These are phyloP conservation scores for Drosophila varians DNA, from an alignment of 1,140 invertebrate genomes.

Conservation along the genomic window DNA sequence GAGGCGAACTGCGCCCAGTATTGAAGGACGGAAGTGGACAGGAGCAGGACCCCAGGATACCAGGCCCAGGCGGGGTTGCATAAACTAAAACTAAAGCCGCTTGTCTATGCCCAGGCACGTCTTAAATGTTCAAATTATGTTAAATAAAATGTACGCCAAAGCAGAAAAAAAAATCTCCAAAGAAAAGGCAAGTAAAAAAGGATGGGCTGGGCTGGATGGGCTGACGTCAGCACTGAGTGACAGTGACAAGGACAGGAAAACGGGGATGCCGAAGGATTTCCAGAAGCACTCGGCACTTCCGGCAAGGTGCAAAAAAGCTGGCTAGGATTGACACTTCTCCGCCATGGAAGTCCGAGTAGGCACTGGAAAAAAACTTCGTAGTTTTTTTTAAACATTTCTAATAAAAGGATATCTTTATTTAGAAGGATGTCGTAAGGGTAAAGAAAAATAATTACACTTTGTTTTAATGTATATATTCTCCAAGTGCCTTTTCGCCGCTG, in stretches of 20 bases:
- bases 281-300: constrained; percentile 57
- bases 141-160: constrained; percentile 76
- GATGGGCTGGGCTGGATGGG: constrained; percentile 6
- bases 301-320: constrained; percentile 73
- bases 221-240: constrained; percentile 77
- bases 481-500: constrained; percentile 5
- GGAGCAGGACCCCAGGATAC: constrained; percentile 10
- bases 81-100: constrained; percentile 79
- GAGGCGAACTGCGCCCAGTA: constrained; percentile 19
- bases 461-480: not conserved
- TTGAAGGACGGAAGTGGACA: constrained; percentile 15
- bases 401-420: no score
- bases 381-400: not conserved
- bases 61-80: constrained; percentile 47
- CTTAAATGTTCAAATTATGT: constrained; percentile 82
- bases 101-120: constrained; percentile 78
- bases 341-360: constrained; percentile 1
- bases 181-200: constrained; percentile 12
- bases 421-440: not conserved
- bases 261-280: constrained; percentile 39
- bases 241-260: constrained; percentile 43
- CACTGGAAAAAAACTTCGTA: constrained; percentile 5
- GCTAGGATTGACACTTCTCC: constrained; percentile 39
- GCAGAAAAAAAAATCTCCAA: constrained; percentile 7
- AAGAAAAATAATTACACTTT: no score